Conservation (phyloP, 1,140 invertebrate genomes). For the Helicoverpa armigera region DNA sequence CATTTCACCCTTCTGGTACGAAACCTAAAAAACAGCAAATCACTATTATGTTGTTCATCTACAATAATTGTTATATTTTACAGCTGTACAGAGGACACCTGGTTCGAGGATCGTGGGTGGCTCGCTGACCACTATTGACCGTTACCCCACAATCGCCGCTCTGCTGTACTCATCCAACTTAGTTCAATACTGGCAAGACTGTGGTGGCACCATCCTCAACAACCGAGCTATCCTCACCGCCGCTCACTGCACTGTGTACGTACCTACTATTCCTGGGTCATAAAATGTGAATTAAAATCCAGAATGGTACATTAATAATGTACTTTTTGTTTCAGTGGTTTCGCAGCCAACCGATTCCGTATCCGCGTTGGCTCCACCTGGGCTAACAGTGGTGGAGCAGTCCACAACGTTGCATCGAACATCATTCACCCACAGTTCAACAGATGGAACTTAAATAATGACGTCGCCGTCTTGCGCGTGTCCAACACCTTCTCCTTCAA, state of each 20-base stretch:
- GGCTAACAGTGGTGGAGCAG: constrained; percentile 52
- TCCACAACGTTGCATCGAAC: constrained; percentile 53
- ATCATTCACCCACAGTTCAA: constrained; percentile 31
- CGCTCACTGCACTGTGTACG: constrained; percentile 68
- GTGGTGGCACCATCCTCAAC: constrained; percentile 68
- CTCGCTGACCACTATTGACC: constrained; percentile 55
- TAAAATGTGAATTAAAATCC: not conserved
- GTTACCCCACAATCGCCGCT: constrained; percentile 56
- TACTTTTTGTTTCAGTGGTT: constrained; percentile 58
- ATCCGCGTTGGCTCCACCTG: constrained; percentile 46
- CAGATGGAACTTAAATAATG: not conserved
- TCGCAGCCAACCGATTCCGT: constrained; percentile 45
- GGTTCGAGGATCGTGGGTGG: constrained; percentile 64
- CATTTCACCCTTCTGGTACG: too few species aligned
- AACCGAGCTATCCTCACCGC: constrained; percentile 65
- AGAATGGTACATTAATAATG: not conserved
- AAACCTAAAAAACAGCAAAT: too few species aligned
- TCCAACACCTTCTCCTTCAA: constrained; percentile 68
- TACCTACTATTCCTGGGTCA: constrained; percentile 13
- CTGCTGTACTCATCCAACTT: constrained; percentile 54
- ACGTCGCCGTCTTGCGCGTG: constrained; percentile 47
- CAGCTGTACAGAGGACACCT: constrained; percentile 33
- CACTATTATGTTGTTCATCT: not conserved
- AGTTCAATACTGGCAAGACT: constrained; percentile 51
- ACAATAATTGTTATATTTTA: not conserved